Percentiles rank a stretch among this genome's conserved stretches.
phyloP scores from a whole-genome alignment of 2,797 vertebrate genomes.

The Rhinophrynus dorsalis region DNA sequence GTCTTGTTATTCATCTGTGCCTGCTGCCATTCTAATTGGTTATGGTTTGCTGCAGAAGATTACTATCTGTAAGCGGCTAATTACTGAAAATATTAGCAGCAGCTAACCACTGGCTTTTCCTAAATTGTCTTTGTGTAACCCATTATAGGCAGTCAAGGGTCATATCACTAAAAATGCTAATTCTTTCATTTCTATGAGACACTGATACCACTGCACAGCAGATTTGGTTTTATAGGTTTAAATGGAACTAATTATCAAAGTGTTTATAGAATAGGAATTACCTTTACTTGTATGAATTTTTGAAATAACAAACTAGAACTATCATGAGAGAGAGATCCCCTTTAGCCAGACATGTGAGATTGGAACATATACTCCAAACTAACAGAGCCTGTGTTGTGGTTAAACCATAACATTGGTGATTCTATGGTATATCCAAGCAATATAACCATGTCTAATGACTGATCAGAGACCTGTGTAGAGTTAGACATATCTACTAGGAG shows the following conservation, averaged over 20 bases:
- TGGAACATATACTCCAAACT: too few relatives aligned
- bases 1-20: conserved; percentile 17
- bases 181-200: conserved; percentile 8
- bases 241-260: conserved; percentile 9
- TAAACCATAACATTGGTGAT: too few relatives aligned
- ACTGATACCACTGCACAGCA: not conserved
- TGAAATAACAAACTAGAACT: too few relatives aligned
- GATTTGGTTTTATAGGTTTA: conserved; percentile 2
- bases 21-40: conserved; percentile 24
- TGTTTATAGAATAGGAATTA: not conserved
- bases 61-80: conserved; percentile 44
- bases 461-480: too few relatives aligned
- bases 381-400: too few relatives aligned
- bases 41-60: conserved; percentile 43
- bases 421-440: too few relatives aligned
- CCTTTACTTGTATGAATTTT: too few relatives aligned
- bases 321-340: too few relatives aligned
- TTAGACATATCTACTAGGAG: too few relatives aligned
- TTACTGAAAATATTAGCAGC: conserved; percentile 45
- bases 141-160: conserved; percentile 41
- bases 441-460: too few relatives aligned
- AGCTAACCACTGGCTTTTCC: conserved; percentile 36
- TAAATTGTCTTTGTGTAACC: conserved; percentile 27
- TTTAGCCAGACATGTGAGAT: too few relatives aligned
- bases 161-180: conserved; percentile 44